phyloP scores from a whole-genome alignment of 2,797 vertebrate genomes.

The Dermochelys coriacea region DNA sequence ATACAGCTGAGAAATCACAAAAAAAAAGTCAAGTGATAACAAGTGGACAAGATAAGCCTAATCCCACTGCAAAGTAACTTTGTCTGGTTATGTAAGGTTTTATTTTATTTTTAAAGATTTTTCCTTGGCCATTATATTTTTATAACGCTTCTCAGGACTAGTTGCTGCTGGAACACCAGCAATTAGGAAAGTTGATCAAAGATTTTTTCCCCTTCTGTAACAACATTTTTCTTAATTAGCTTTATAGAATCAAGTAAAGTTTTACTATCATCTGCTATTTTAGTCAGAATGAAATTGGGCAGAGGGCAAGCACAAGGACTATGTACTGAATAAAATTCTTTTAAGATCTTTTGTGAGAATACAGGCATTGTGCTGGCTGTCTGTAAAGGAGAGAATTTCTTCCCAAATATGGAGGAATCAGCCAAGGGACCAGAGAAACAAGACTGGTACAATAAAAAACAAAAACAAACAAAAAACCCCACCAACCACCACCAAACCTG shows the following conservation, averaged over 20 bases:
- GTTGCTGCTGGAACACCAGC: background rate
- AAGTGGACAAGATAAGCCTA: slow-evolving; percentile 38
- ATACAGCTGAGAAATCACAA: slow-evolving; percentile 65
- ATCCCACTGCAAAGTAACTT: background rate
- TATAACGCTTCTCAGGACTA: background rate
- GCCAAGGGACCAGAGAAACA: background rate
- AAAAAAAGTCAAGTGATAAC: slow-evolving; percentile 56
- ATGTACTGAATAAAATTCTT: background rate
- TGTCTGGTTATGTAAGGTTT: background rate
- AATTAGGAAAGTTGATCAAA: background rate
- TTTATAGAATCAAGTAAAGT: slow-evolving; percentile 11
- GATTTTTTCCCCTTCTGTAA: background rate
- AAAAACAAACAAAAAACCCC: no score
- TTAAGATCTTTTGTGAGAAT: background rate
- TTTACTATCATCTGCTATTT: background rate
- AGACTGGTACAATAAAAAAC: background rate
- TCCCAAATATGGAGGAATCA: background rate
- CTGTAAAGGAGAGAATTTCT: background rate
- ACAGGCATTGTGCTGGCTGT: background rate
- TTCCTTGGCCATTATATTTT: background rate
- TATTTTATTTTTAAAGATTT: background rate
- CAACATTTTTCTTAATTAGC: background rate
- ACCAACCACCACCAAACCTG: background rate
- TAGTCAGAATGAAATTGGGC: background rate
- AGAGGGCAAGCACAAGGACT: background rate